Percentiles rank a stretch among this genome's conserved stretches.
phyloP scores from a whole-genome alignment of 1,140 invertebrate species.

The Drosophila lacertosa region DNA sequence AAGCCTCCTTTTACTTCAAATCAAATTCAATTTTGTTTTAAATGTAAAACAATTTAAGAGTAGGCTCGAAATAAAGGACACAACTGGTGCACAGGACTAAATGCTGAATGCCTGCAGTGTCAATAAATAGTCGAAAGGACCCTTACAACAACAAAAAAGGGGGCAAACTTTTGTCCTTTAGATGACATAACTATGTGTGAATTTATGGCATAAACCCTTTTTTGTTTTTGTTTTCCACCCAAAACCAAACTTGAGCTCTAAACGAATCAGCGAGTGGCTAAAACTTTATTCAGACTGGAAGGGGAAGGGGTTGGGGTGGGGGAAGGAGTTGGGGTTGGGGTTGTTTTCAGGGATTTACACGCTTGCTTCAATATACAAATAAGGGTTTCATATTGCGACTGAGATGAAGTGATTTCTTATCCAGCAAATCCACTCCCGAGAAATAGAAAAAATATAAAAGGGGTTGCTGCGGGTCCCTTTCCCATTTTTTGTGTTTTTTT shows the following conservation, averaged over 20 bases:
- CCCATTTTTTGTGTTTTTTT: too few species aligned
- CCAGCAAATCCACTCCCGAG: slow-evolving; percentile 72
- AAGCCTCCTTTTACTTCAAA: not conserved
- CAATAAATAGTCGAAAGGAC: slow-evolving; percentile 11
- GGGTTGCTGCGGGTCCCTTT: slow-evolving; percentile 51
- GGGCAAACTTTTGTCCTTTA: slow-evolving; percentile 44
- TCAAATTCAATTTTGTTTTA: not conserved
- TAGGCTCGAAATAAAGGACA: slow-evolving; percentile 40
- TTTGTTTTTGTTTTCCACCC: slow-evolving; percentile 24
- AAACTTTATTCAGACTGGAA: too few species aligned
- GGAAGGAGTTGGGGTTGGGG: slow-evolving; percentile 29
- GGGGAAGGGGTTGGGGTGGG: slow-evolving; percentile 7
- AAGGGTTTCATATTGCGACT: slow-evolving; percentile 69
- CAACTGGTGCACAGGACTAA: slow-evolving; percentile 37
- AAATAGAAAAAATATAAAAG: slow-evolving; percentile 46
- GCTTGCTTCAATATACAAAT: slow-evolving; percentile 81
- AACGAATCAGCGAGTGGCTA: slow-evolving; percentile 62
- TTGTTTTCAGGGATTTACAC: slow-evolving; percentile 71
- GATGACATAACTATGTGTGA: slow-evolving; percentile 80
- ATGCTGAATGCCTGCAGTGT: slow-evolving; percentile 38
- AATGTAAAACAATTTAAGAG: slow-evolving; percentile 16
- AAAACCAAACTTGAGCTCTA: slow-evolving; percentile 25
- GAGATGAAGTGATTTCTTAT: slow-evolving; percentile 82
- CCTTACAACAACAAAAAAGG: slow-evolving; percentile 12
- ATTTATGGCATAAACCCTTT: slow-evolving; percentile 79